A percentile compares a stretch with the other conserved stretches of the same genome.
phyloP scores from a whole-genome alignment of 2,113 vertebrate genomes.

The Micronycteris hirsuta region DNA sequence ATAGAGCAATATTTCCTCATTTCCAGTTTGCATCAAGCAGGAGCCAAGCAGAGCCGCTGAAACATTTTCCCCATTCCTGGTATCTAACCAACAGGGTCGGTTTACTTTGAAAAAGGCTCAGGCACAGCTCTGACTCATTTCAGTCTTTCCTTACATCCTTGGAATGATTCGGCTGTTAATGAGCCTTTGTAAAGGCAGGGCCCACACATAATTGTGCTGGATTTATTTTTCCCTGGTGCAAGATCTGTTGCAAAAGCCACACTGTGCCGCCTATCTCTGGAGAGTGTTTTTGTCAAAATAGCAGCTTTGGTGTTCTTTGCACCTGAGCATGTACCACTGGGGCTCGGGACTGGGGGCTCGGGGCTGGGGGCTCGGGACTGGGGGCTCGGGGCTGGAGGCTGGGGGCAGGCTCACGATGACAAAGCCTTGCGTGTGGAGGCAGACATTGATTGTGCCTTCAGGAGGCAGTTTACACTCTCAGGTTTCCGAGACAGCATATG shows the following conservation, averaged over 20 bases:
- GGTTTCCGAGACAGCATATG: background rate
- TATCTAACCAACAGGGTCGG: background rate
- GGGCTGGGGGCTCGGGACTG: no score
- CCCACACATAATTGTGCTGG: background rate
- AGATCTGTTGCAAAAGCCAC: background rate
- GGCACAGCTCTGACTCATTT: background rate
- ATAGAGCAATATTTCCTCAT: background rate
- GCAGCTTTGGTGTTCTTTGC: constrained; percentile 31
- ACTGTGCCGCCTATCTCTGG: background rate
- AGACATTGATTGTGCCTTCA: background rate
- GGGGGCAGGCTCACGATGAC: background rate
- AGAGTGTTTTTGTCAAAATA: background rate
- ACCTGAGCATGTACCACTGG: background rate
- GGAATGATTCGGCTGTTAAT: background rate
- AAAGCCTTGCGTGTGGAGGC: background rate
- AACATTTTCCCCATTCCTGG: background rate
- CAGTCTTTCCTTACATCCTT: background rate
- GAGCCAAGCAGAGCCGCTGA: background rate
- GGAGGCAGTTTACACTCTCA: background rate
- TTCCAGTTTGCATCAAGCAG: background rate
- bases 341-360: background rate
- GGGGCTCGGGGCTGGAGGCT: background rate
- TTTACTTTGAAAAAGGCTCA: background rate
- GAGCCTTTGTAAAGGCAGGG: background rate
- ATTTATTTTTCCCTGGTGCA: background rate